Evolutionary conservation across 2,113 vertebrate genomes (phyloP).

Genomic region (Atrichornis clamosus): DNA sequence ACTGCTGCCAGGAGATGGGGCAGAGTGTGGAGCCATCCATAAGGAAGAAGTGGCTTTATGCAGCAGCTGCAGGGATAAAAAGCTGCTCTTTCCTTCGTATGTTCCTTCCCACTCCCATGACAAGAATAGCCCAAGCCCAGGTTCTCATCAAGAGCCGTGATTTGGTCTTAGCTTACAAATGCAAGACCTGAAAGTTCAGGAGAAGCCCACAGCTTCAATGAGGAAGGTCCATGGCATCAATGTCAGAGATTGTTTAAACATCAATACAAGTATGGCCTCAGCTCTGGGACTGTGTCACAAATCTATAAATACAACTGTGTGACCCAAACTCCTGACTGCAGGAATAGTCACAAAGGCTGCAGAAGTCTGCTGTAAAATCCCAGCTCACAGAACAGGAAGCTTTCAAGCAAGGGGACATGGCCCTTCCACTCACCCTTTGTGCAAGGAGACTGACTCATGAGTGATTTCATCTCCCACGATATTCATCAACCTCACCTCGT

Average conservation of each 20-base stretch:
- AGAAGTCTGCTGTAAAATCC: not conserved
- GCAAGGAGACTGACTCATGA: not conserved
- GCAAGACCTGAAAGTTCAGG: not conserved
- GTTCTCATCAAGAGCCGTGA: not conserved
- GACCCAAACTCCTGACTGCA: not conserved
- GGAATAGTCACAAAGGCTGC: not conserved
- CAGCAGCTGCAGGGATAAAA: not conserved
- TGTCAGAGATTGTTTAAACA: not conserved
- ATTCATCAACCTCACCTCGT: not conserved
- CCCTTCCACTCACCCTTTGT: not conserved
- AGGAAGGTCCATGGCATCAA: not conserved
- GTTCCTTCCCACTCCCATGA: not conserved
- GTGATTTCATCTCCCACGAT: not conserved
- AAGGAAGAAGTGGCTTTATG: not conserved
- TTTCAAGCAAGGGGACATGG: not conserved
- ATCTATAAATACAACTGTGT: not conserved
- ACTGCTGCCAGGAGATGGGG: not conserved
- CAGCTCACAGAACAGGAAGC: not conserved
- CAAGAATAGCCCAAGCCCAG: not conserved
- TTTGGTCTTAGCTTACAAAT: not conserved
- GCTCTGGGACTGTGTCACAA: not conserved
- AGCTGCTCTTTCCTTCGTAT: accelerated
- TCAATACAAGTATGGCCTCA: not conserved
- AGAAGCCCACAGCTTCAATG: not conserved
- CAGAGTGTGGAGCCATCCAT: not conserved